Evolutionary conservation across 2,797 vertebrate species (phyloP).

Genomic region (Pseudocheirus occidentalis): DNA sequence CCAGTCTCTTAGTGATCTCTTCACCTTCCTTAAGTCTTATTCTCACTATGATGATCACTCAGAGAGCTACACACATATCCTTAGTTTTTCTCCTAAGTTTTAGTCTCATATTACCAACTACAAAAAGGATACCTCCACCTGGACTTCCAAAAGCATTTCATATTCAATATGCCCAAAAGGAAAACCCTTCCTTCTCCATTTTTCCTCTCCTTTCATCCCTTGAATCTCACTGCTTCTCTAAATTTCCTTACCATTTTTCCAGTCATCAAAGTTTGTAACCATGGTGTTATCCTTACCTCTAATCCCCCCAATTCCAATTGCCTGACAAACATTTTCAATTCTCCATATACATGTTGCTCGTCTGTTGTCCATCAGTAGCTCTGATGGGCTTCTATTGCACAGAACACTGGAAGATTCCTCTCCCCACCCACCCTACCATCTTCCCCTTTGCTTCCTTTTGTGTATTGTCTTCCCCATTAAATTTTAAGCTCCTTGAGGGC

Average conservation of each 20-base stretch:
- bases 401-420: not conserved
- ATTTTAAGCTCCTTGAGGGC: not conserved
- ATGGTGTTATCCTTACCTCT: not conserved
- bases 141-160: not conserved
- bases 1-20: not conserved
- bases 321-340: not conserved
- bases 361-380: not conserved
- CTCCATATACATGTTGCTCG: not conserved
- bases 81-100: not conserved
- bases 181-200: not conserved
- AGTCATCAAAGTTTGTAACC: not conserved
- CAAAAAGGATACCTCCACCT: not conserved
- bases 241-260: not conserved
- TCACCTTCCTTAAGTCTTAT: not conserved
- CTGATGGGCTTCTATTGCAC: not conserved
- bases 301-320: not conserved
- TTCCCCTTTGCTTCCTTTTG: too few relatives aligned
- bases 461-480: not conserved
- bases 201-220: not conserved
- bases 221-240: not conserved
- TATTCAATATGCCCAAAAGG: not conserved
- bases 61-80: not conserved
- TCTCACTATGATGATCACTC: not conserved
- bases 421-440: too few relatives aligned
- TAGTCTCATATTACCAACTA: not conserved